These are phyloP conservation scores for Neodiprion lecontei DNA, from an alignment of 1,140 invertebrate genomes.

Conservation along the genomic window DNA sequence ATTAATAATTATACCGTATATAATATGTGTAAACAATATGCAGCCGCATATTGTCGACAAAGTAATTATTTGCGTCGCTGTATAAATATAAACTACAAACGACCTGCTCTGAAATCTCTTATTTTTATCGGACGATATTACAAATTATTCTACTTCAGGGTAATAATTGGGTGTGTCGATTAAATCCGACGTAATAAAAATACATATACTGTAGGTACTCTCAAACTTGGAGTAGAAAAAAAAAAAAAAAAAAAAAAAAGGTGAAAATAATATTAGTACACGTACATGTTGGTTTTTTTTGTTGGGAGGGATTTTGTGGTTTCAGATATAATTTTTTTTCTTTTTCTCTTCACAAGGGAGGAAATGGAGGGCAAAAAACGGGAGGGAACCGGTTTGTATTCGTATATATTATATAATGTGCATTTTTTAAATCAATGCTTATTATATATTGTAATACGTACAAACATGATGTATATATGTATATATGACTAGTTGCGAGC, in stretches of 20 bases:
- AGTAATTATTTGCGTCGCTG: too few species aligned
- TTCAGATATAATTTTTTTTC: constrained; percentile 20
- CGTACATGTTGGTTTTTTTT: not conserved
- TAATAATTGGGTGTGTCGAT: too few species aligned
- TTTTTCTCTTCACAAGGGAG: constrained; percentile 24
- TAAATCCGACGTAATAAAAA: too few species aligned
- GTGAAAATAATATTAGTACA: constrained; percentile 20
- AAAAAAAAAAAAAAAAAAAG: not conserved
- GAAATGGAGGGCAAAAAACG: not conserved
- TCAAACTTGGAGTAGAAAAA: constrained; percentile 12
- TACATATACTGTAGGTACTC: constrained; percentile 6
- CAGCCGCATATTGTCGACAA: too few species aligned
- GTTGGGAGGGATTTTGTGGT: too few species aligned
- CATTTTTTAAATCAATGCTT: too few species aligned
- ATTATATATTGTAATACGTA: too few species aligned
- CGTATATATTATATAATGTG: too few species aligned
- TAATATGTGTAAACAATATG: constrained; percentile 10
- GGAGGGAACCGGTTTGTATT: not conserved
- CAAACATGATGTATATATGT: too few species aligned
- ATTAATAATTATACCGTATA: too few species aligned
- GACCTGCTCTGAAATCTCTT: constrained; percentile 9
- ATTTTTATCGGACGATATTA: not conserved
- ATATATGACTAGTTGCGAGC: constrained; percentile 25
- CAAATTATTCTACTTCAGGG: not conserved
- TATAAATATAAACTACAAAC: constrained; percentile 13